Evolutionary conservation across 2,888 invertebrate species (phyloP), one percentile per base, ranked within the genome.

Genomic region (Spodoptera exigua): DNA sequence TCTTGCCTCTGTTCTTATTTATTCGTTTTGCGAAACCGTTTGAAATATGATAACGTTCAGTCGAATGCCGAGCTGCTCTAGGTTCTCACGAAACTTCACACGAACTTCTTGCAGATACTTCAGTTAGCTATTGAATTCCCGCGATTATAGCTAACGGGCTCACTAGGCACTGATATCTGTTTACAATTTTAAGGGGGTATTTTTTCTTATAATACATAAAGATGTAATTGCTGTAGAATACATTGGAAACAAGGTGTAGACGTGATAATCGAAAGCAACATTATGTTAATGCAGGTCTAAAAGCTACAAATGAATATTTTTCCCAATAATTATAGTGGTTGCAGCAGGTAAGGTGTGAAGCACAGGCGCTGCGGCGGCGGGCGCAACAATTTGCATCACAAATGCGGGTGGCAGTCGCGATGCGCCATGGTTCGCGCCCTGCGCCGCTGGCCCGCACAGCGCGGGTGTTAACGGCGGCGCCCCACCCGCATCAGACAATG

Each of bases 1-100:
- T 93, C 91, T 93, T 92, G 90, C 92, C 92, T 91, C 81, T 87
- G 89, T 90, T 93, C 91, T 89, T 93, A 88, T 90, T 93, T 92
- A 90, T 92, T 91, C 90, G 91, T 92, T 93, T 93, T 93, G 90
- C 92, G 92, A 92, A 93, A 93, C 90, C 92, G 90, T 94, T 93
- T 93, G 93, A 91, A 93, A 94, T 89, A 89, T 89, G 92, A 94
- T 94, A 94, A 88, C 91, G 91, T 92, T 93, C 85, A 85, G 86
- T 87, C 85, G 84, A 88, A 86, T 85, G 85, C 84, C 76, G 84
- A 86, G 84, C 79, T 83, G 85, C 84, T 88, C 84, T 83, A 85
- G 76, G 86, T 91, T 91, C 90, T 89, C 91, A 89, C 83, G 85
- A 89, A 90, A 90, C 89, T 91, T 93, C 90, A 90, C 90, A 91